phyloP scores from a whole-genome alignment of 1,140 invertebrate species.

The Drosophila burlai region DNA sequence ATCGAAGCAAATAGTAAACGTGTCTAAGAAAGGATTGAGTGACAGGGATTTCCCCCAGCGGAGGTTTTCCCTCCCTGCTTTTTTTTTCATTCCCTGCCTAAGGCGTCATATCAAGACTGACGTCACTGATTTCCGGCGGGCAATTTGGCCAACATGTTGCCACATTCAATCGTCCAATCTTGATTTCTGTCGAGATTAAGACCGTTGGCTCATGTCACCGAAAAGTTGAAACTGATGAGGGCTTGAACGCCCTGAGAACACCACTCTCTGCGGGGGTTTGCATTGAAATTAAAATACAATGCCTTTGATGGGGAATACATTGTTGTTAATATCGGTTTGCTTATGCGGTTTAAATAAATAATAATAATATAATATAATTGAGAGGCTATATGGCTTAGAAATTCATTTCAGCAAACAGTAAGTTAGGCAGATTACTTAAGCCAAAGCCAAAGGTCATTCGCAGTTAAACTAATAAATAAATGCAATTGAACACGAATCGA shows the following conservation, averaged over 20 bases:
- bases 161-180: slow-evolving; percentile 13
- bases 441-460: neutral
- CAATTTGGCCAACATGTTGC: slow-evolving; percentile 44
- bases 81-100: too few relatives aligned
- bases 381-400: too few relatives aligned
- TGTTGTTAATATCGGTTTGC: neutral
- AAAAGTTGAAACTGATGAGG: slow-evolving; percentile 17
- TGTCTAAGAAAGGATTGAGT: neutral
- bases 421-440: too few relatives aligned
- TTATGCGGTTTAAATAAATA: neutral
- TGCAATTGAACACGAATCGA: too few relatives aligned
- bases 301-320: neutral
- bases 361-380: too few relatives aligned
- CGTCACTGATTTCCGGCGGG: slow-evolving; percentile 48
- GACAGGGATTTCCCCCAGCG: slow-evolving; percentile 12
- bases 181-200: slow-evolving; percentile 32
- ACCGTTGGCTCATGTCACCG: slow-evolving; percentile 17
- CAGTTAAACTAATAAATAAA: neutral
- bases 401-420: too few relatives aligned
- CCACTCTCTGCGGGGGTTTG: neutral
- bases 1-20: neutral
- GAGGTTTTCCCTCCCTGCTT: slow-evolving; percentile 5
- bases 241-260: neutral
- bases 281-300: slow-evolving; percentile 3
- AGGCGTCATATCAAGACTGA: slow-evolving; percentile 31